Base-by-base conservation (phyloP, 1,140 invertebrate species). In the Drosophila prosaltans region DNA sequence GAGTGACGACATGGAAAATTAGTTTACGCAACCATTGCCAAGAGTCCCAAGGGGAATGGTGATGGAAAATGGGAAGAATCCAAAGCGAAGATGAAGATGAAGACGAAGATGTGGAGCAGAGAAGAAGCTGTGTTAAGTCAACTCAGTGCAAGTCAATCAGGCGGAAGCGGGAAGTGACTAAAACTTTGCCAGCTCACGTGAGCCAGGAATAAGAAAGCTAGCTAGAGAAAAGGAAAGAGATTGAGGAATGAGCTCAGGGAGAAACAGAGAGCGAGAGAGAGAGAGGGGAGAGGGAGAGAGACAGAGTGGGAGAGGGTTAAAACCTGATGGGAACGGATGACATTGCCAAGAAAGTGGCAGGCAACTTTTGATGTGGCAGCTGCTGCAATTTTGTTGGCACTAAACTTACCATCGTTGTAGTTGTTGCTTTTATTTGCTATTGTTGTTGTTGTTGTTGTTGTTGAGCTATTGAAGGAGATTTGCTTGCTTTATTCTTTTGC, bases 1-100 rank as follows among this genome's bases (percentile, higher is more conserved):
- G 78, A 89, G 80, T 89, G 84, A 84, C 84, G 84, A 89, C 84
- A 89, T 72, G 84, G 84, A 89, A 89, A 89, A 89, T 88, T 89
- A 89, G 84, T 89, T 89, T 89, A 89, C 84, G 84, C 78, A 89
- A 72, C 78, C 74, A 83, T 62, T 88, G 80, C 77, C 84, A 88
- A 85, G 81, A 74, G 69, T 45, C 67, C 39, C 54, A 61, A 51
- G 21, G n/a, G 21, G 6, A 36, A 51, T 51, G 65, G 57, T 65
- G 40, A 32, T 9, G 16, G 8, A 1, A 9, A 41, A 24, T 11
- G 45, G 7, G 24, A 21, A 32, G 65, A 26, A 48, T 30, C 36
- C 32, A 30, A 28, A 16, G 16, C 16, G 16, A 62, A 62, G 60
- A 41, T 28, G 28, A 63, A 16, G 11, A 55, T 9, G 74, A 60